phyloP scores from a whole-genome alignment of 2,797 vertebrate genomes.

The Brotogeris chrysoptera region DNA sequence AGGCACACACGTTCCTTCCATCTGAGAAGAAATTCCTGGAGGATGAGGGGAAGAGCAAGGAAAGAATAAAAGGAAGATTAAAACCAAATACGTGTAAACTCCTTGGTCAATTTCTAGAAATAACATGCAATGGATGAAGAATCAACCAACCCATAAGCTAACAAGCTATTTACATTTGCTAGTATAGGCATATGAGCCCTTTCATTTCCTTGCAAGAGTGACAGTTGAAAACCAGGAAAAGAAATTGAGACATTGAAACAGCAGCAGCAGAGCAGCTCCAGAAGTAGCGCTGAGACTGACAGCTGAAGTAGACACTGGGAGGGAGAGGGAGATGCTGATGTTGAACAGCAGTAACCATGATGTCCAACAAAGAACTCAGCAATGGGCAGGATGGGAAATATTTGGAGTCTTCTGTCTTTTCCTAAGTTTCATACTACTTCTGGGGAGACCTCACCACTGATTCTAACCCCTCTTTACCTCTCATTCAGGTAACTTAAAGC shows the following conservation, averaged over 20 bases:
- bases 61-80: not conserved
- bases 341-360: not conserved
- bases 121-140: not conserved
- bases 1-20: constrained; percentile 79
- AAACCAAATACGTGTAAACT: not conserved
- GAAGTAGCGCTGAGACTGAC: not conserved
- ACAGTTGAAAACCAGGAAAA: not conserved
- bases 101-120: not conserved
- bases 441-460: not conserved
- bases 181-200: not conserved
- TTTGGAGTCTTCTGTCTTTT: not conserved
- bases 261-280: not conserved
- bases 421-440: not conserved
- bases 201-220: not conserved
- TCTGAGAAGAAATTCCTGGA: constrained; percentile 88
- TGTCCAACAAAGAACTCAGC: not conserved
- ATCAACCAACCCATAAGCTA: not conserved
- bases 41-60: not conserved
- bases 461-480: not conserved
- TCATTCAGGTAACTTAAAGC: not conserved
- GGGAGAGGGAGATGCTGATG: not conserved
- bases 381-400: not conserved
- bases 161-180: not conserved
- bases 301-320: accelerated
- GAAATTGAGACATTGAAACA: not conserved